Base-by-base conservation (phyloP, 2,113 vertebrate species). In the Rhinichthys klamathensis region DNA sequence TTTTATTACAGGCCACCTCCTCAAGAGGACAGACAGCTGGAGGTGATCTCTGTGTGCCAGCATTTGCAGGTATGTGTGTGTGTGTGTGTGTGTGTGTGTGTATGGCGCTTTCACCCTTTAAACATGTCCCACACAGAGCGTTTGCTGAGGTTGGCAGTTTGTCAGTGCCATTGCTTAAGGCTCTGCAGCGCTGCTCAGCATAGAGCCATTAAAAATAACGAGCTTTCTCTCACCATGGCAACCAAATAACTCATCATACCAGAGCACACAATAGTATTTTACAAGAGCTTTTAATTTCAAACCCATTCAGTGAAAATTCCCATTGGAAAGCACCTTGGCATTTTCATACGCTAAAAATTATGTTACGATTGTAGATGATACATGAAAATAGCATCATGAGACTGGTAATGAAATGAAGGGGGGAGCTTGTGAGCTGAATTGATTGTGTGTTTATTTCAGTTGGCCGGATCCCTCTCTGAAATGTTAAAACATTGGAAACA, bases 171-270 rank as follows among this genome's bases (percentile, higher is more conserved):
- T 73, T 23, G 56, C 73, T 73, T 76, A 46, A 73, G 69, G 54
- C 70, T 84, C 54, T 74, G 54, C 74, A 76, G 74, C 3, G 35
- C 67, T 2, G 35, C 67, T 2, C 3, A 70, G 32, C 32, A 6
- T 21, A 30, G 74, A 32, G 46, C 83, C 89, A 91, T 92, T 93
- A 92, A 93, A 92, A 91, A 91, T 92, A 92, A 93, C 90, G 90
- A 92, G 91, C 90, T 86, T 90, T 88, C 87, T 89, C 81, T 85
- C 87, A 88, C 90, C 84, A 90, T 89, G 70, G 85, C 86, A 86
- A 83, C 91, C 85, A 61, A 85, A 87, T 86, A 85, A 91, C 60
- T 91, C 87, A 90, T 83, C 89, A 88, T 84, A 84, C 81, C 86
- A 23, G 51, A 54, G 80, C 49, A 51, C 44, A 69, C 79, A 69